These are phyloP conservation scores for Drosophila eohydei DNA, from an alignment of 2,888 invertebrate genomes.

Conservation along the genomic window DNA sequence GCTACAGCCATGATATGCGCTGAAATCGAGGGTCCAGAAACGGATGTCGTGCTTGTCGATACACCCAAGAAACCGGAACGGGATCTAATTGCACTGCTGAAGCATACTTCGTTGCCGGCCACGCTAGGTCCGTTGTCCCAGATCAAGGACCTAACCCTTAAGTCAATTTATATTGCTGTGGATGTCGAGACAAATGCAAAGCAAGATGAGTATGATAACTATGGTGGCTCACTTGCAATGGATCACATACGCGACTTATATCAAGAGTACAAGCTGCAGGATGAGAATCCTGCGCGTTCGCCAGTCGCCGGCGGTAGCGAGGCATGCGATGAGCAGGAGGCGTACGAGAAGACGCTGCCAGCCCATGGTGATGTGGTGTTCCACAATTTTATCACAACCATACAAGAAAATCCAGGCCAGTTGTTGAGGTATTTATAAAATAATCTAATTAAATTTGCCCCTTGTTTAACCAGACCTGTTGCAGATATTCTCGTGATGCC, in stretches of 20 bases:
- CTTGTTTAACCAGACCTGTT: conserved; percentile 35
- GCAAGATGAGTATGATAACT: conserved; percentile 81
- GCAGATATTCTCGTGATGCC: conserved; percentile 91
- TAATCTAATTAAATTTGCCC: not conserved
- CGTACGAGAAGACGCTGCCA: conserved; percentile 92
- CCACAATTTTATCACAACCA: conserved; percentile 90
- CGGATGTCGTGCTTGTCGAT: conserved; percentile 91
- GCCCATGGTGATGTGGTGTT: conserved; percentile 93
- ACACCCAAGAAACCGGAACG: conserved; percentile 90
- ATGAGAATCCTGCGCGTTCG: conserved; percentile 81
- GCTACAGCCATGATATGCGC: conserved; percentile 88
- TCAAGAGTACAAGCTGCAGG: conserved; percentile 87
- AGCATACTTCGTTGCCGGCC: conserved; percentile 85
- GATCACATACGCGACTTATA: conserved; percentile 88
- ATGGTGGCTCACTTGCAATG: conserved; percentile 81
- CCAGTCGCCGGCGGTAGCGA: conserved; percentile 59
- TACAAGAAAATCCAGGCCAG: conserved; percentile 92
- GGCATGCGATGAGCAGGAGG: conserved; percentile 86
- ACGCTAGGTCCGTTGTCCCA: conserved; percentile 77
- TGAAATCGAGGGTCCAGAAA: conserved; percentile 93
- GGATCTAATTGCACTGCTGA: conserved; percentile 89
- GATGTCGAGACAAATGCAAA: conserved; percentile 86
- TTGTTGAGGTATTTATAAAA: conserved; percentile 88
- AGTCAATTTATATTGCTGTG: conserved; percentile 87
- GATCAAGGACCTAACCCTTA: conserved; percentile 85